phyloP scores from a whole-genome alignment of 2,113 vertebrate genomes.

The Saccopteryx bilineata region DNA sequence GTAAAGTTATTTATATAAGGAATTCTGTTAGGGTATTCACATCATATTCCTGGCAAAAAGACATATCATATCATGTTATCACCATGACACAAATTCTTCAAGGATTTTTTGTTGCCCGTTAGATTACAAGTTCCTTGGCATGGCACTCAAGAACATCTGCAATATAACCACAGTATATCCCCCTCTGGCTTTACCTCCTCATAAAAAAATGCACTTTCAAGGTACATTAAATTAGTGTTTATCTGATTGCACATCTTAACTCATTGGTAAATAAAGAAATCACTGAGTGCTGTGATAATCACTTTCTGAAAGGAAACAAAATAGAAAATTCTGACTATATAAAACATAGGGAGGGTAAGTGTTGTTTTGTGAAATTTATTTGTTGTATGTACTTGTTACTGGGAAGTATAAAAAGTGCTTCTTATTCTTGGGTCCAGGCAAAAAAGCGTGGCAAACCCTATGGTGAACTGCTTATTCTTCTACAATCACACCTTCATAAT shows the following conservation, averaged over 20 bases:
- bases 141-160: not conserved
- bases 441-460: not conserved
- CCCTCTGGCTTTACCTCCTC: not conserved
- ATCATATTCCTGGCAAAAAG: not conserved
- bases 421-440: not conserved
- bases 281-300: not conserved
- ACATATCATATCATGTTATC: not conserved
- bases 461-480: not conserved
- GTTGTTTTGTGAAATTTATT: not conserved
- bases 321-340: slow-evolving; percentile 7
- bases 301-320: not conserved
- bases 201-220: slow-evolving; percentile 27
- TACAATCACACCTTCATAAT: not conserved
- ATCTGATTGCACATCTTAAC: not conserved
- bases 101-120: not conserved
- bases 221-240: not conserved
- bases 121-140: not conserved
- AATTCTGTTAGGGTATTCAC: not conserved
- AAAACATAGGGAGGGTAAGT: not conserved
- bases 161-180: not conserved
- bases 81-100: slow-evolving; percentile 22
- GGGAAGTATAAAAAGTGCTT: slow-evolving; percentile 24
- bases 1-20: slow-evolving; percentile 9
- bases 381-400: not conserved
- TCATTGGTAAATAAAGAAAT: slow-evolving; percentile 8